Evolutionary conservation across 2,113 vertebrate species (phyloP).

Genomic region (Otocyon megalotis): DNA sequence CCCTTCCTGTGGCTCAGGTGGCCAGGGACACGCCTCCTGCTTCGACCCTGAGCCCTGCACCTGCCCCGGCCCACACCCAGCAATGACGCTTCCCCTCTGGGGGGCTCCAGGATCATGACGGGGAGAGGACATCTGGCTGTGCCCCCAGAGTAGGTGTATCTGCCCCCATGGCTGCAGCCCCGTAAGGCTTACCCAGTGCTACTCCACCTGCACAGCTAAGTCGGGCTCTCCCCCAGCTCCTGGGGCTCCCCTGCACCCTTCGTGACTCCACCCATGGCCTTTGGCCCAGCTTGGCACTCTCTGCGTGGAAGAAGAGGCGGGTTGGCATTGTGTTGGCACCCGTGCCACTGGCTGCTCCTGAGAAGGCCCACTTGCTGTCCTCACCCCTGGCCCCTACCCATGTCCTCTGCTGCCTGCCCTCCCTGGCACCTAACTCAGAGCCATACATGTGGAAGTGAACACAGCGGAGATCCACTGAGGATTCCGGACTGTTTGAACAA

Average conservation of each 20-base stretch:
- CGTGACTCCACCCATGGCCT: not conserved
- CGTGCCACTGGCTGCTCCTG: not conserved
- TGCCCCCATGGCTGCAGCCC: not conserved
- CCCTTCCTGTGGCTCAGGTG: constrained; percentile 84
- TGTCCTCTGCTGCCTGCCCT: not conserved
- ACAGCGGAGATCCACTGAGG: not conserved
- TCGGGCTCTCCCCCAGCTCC: not conserved
- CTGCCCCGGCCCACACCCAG: not conserved
- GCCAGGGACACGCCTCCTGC: constrained; percentile 70
- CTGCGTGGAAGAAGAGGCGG: not conserved
- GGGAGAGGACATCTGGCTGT: not conserved
- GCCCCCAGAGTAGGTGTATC: not conserved
- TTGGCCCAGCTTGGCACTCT: not conserved
- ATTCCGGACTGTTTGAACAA: not conserved
- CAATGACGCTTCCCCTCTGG: not conserved
- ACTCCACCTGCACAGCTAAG: not conserved
- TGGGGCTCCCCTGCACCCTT: not conserved
- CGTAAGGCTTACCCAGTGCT: not conserved
- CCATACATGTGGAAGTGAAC: not conserved
- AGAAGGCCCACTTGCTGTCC: not conserved
- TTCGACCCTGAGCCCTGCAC: constrained; percentile 66
- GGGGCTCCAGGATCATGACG: not conserved
- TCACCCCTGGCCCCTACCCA: not conserved
- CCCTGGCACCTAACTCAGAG: not conserved
- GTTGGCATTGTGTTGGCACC: not conserved